A percentile compares a stretch with the other conserved stretches of the same genome.
Evolutionary conservation across 2,113 vertebrate genomes (phyloP).

Genomic region (Sinocyclocheilus anshuiensis): DNA sequence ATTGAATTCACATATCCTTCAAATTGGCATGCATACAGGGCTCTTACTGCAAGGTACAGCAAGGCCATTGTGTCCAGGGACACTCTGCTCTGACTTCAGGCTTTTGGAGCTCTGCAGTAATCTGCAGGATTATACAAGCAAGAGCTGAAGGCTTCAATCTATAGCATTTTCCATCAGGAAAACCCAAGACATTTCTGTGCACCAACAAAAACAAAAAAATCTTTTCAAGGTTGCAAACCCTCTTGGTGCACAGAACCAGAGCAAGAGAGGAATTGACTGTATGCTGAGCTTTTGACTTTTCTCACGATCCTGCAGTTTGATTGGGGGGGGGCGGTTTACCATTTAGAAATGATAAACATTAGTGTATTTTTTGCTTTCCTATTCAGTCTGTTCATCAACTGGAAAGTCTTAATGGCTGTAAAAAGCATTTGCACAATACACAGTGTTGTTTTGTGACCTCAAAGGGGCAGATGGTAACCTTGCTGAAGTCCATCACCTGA

Average conservation of each 20-base stretch:
- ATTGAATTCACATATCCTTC: slow-evolving; percentile 30
- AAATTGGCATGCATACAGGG: slow-evolving; percentile 16
- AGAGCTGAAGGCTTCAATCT: slow-evolving; percentile 13
- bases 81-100: neutral
- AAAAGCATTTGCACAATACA: neutral
- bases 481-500: neutral
- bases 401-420: neutral
- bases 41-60: neutral
- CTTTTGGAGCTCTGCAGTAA: slow-evolving; percentile 12
- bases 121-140: slow-evolving; percentile 28
- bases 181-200: neutral
- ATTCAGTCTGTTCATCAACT: neutral
- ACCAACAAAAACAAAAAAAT: neutral
- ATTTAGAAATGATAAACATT: neutral
- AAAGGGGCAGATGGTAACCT: neutral
- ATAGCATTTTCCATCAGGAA: neutral
- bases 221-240: neutral
- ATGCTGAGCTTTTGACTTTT: neutral
- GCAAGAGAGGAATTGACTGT: neutral
- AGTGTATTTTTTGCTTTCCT: neutral
- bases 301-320: neutral
- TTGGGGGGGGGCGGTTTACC: no score
- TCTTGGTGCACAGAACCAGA: neutral
- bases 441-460: neutral
- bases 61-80: slow-evolving; percentile 17